phyloP scores from a whole-genome alignment of 1,140 invertebrate genomes.

The Eubasilissa regina region DNA sequence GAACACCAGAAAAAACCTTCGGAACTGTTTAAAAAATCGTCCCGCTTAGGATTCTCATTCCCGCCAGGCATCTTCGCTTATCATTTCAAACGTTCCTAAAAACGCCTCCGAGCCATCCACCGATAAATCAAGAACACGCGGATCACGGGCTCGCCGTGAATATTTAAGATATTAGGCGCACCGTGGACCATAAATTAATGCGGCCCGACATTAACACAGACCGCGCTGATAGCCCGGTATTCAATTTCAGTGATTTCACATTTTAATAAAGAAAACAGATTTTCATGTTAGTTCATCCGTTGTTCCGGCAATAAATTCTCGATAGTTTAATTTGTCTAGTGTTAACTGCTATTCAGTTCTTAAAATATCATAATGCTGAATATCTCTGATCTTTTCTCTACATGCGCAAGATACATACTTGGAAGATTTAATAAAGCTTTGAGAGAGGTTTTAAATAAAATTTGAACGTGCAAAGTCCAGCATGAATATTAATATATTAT shows the following conservation, averaged over 20 bases:
- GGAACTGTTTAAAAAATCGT: not conserved
- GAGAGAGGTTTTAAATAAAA: too few species aligned
- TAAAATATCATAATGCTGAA: too few species aligned
- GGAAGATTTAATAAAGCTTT: too few species aligned
- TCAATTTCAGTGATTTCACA: slow-evolving; percentile 36
- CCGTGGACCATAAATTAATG: slow-evolving; percentile 33
- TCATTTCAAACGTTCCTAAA: not conserved
- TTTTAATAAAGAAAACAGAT: slow-evolving; percentile 30
- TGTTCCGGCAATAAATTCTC: slow-evolving; percentile 21
- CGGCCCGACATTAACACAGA: slow-evolving; percentile 21
- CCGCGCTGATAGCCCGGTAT: slow-evolving; percentile 13
- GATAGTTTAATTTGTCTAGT: slow-evolving; percentile 16
- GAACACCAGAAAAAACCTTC: slow-evolving; percentile 20
- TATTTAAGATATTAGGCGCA: slow-evolving; percentile 35
- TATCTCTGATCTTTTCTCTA: too few species aligned
- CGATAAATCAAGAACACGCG: slow-evolving; percentile 26
- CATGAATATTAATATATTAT: too few species aligned
- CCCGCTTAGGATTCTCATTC: not conserved
- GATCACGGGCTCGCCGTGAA: slow-evolving; percentile 21
- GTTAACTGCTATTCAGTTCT: slow-evolving; percentile 25
- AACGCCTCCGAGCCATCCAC: not conserved
- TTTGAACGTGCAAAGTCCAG: too few species aligned
- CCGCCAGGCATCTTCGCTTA: slow-evolving; percentile 15
- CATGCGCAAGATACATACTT: too few species aligned
- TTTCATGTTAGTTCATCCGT: not conserved